Conservation (phyloP, 92 coral and sea anemone genomes). For the Epizoanthus ramosus region DNA sequence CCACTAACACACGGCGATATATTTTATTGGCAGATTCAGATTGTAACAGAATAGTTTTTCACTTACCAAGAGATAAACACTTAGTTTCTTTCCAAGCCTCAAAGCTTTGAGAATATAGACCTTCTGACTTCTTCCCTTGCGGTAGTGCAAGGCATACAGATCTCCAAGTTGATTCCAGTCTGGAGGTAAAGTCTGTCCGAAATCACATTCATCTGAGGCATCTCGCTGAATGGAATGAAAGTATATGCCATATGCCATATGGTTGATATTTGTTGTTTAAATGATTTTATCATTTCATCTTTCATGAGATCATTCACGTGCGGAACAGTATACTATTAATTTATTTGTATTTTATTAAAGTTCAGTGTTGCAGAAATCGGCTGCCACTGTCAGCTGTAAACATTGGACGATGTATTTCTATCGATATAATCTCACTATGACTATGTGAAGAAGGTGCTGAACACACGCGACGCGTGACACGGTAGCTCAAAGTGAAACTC, state of each 20-base stretch:
- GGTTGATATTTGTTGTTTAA: too few species aligned
- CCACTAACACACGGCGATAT: neutral
- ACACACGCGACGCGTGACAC: too few species aligned
- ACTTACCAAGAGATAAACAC: conserved; percentile 85
- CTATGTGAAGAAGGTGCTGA: neutral
- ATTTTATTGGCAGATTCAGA: neutral
- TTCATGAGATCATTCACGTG: too few species aligned
- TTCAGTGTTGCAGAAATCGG: neutral
- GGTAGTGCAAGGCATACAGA: conserved; percentile 91
- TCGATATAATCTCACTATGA: too few species aligned
- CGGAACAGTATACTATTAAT: too few species aligned
- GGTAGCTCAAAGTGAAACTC: neutral
- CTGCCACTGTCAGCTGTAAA: too few species aligned
- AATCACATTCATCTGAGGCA: conserved; percentile 73
- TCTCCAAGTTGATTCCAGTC: conserved; percentile 86
- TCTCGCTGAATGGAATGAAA: conserved; percentile 41
- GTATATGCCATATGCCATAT: too few species aligned
- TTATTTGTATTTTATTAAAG: too few species aligned
- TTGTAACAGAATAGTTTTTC: neutral
- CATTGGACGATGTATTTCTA: too few species aligned
- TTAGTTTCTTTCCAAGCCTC: conserved; percentile 77
- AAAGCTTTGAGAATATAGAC: conserved; percentile 79
- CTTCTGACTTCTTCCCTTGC: conserved; percentile 66
- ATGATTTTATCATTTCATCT: too few species aligned
- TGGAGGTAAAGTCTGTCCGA: conserved; percentile 92